Conservation (phyloP, 2,888 invertebrate species). For the Drosophila anomelani region DNA sequence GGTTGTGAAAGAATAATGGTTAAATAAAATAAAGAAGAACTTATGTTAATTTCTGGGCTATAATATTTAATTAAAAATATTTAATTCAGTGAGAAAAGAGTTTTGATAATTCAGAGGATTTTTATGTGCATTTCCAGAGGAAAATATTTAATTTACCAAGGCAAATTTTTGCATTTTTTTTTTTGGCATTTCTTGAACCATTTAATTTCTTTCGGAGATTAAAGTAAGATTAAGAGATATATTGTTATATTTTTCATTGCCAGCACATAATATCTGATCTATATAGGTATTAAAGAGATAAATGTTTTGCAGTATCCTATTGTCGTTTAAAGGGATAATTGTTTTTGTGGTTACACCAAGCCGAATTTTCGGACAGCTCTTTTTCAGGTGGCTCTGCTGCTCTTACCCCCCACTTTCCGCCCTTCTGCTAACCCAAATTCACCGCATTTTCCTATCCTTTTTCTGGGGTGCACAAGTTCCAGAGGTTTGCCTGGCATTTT, state of each 20-base stretch:
- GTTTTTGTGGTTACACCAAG: slow-evolving; percentile 28
- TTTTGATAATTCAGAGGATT: too few species aligned
- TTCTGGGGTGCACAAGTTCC: slow-evolving; percentile 10
- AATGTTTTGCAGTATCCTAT: slow-evolving; percentile 17
- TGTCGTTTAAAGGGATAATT: slow-evolving; percentile 28
- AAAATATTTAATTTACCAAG: neutral
- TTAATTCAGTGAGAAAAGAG: neutral
- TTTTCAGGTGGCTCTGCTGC: slow-evolving; percentile 12
- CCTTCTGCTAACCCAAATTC: neutral
- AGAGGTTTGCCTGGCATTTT: slow-evolving; percentile 49
- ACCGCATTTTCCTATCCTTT: slow-evolving; percentile 4
- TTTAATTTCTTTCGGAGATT: too few species aligned
- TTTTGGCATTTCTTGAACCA: neutral
- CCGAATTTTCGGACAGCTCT: slow-evolving; percentile 4
- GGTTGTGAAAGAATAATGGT: neutral
- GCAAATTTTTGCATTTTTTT: neutral
- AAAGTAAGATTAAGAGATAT: neutral
- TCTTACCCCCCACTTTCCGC: neutral
- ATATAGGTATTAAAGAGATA: neutral
- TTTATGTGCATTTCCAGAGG: too few species aligned
- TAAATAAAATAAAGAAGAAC: neutral
- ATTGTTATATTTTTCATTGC: neutral
- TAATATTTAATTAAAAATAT: neutral
- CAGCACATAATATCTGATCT: neutral
- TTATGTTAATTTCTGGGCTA: neutral